Evolutionary conservation across 2,888 invertebrate genomes (phyloP), one percentile per base, ranked within the genome.

Genomic region (Orthonychiurus folsomi): DNA sequence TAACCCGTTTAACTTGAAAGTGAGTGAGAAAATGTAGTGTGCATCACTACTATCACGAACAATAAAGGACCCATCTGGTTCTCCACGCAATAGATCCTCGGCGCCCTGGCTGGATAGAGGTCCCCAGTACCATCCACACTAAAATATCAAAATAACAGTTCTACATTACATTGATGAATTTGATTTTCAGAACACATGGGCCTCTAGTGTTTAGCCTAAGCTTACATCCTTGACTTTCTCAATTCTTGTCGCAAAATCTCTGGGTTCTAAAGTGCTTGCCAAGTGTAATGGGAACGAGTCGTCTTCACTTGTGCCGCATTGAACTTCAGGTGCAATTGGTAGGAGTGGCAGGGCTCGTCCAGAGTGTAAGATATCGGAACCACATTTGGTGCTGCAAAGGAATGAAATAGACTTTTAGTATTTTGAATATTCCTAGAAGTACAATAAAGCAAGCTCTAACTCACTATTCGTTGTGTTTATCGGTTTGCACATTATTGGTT

Each of bases 91-190:
- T 68, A 93, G 87, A 79, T 90, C 91, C 77, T 93, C 93, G 1
- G 93, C 93, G 64, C 88, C 87, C 78, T 92, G 91, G 61, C 91
- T 89, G 25, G 91, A 89, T 74, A 93, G 84, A 47, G 93, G 92
- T 65, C 93, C 93, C 93, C 93, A 93, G 77, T 93, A 93, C 93
- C 93, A 93, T 53, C 92, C 93, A 76, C 89, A 92, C 91, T 92
- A 77, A 70, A 78, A 81, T 21, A 23, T 21, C 21, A 23, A 59
- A 21, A 47, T 37, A 59, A 9, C 12, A 28, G n/a, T 56, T n/a
- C 3, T 27, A 25, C 37, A 37, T 37, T 28, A 55, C 12, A 9
- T 9, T 18, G 53, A 20, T 18, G 53, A 12, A 53, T 18, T 53
- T 53, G 18, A n/a, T n/a, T n/a, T n/a, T 18, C 12, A 9, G 20